Evolutionary conservation across 2,797 vertebrate genomes (phyloP).

Genomic region (Buphagus erythrorhynchus): DNA sequence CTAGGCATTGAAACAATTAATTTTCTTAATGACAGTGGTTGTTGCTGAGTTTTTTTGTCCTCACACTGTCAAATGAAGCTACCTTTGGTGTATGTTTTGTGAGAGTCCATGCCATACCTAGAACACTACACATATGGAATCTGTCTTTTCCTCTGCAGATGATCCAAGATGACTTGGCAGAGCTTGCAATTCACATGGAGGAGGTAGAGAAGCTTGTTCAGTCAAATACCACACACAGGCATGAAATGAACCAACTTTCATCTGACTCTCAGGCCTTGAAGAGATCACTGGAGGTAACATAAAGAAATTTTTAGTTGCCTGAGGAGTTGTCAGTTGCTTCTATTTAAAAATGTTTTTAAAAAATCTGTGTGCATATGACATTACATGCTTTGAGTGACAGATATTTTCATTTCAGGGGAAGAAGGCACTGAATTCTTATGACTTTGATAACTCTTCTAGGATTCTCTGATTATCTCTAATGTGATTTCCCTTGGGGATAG

Average conservation of each 20-base stretch:
- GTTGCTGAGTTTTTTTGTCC: background rate
- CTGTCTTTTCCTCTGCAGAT: conserved; percentile 25
- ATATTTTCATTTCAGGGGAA: background rate
- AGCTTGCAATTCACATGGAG: conserved; percentile 80
- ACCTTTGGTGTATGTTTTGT: background rate
- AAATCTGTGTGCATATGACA: background rate
- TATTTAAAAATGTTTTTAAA: background rate
- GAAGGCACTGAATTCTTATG: background rate
- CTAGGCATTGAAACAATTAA: background rate
- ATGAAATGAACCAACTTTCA: conserved; percentile 81
- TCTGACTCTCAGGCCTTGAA: conserved; percentile 80
- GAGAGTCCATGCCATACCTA: background rate
- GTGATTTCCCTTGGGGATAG: background rate
- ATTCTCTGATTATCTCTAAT: background rate
- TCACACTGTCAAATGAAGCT: background rate
- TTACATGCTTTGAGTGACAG: background rate
- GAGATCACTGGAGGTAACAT: conserved; percentile 82
- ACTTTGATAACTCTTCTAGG: background rate
- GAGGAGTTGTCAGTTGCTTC: background rate
- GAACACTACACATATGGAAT: background rate
- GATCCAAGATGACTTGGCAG: conserved; percentile 87
- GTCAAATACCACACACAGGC: conserved; percentile 77
- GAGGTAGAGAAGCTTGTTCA: conserved; percentile 82
- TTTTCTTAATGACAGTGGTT: background rate
- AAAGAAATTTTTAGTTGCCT: background rate